Percentiles rank a stretch among this genome's conserved stretches.
Conservation (phyloP, 2,797 vertebrate genomes). For the Cercopithecus petaurista region DNA sequence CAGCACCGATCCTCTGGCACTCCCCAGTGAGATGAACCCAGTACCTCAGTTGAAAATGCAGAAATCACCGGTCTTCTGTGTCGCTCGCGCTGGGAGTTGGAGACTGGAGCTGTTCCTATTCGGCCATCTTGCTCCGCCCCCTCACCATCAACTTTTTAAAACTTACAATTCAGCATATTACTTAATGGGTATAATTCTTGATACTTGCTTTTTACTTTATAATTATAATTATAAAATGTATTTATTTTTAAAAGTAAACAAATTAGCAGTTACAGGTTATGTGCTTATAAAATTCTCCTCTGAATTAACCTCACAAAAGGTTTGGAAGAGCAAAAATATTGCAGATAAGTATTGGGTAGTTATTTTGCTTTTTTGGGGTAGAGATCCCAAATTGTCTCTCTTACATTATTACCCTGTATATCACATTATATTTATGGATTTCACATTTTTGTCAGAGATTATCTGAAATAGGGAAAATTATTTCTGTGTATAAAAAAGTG, state of each 20-base stretch:
- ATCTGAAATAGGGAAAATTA: not conserved
- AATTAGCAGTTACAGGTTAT: not conserved
- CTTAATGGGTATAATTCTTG: not conserved
- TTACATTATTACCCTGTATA: not conserved
- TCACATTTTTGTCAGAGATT: not conserved
- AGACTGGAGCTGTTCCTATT: no score
- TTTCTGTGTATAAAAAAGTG: not conserved
- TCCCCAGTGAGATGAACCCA: no score
- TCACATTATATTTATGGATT: not conserved
- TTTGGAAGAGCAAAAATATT: not conserved
- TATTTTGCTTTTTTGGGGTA: not conserved
- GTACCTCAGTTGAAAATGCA: no score
- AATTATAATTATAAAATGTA: not conserved
- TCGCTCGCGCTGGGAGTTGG: no score
- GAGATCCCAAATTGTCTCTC: not conserved
- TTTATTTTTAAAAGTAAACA: not conserved
- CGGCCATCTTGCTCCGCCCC: no score
- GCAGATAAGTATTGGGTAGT: not conserved
- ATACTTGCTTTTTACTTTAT: not conserved
- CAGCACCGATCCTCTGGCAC: no score
- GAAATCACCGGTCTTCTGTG: no score
- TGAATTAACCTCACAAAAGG: not conserved
- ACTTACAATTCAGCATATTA: not conserved
- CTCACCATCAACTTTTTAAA: no score
- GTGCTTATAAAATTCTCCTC: not conserved